These are phyloP conservation scores for Ferrisia virgata DNA, from an alignment of 2,888 invertebrate genomes.

Conservation along the genomic window DNA sequence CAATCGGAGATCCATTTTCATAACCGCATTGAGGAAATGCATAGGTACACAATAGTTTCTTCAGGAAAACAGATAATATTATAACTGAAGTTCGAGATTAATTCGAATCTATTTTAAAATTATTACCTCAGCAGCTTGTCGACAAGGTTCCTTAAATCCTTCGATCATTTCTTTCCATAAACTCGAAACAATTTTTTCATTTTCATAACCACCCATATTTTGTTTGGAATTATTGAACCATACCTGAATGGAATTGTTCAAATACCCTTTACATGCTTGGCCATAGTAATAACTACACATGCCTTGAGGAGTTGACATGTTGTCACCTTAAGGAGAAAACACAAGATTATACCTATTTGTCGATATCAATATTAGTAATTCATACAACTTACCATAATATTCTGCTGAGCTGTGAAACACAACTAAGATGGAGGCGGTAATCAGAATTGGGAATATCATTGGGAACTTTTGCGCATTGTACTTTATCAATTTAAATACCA, in stretches of 20 bases:
- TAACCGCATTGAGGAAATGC: constrained; percentile 84
- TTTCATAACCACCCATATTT: constrained; percentile 67
- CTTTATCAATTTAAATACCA: not conserved
- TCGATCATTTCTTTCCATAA: constrained; percentile 84
- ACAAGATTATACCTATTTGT: not conserved
- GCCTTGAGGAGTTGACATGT: constrained; percentile 54
- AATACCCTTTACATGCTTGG: constrained; percentile 70
- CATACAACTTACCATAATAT: constrained; percentile 2
- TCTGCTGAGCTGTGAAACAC: constrained; percentile 14
- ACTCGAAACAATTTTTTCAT: constrained; percentile 78
- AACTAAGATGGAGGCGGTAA: not conserved
- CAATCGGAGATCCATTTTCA: constrained; percentile 63
- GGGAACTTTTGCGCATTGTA: not conserved
- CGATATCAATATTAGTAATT: not conserved
- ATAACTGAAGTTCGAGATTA: not conserved
- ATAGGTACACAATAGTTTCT: constrained; percentile 84
- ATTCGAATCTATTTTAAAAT: not conserved
- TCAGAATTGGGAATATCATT: constrained; percentile 8
- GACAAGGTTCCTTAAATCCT: constrained; percentile 76
- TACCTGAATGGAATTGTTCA: constrained; percentile 63
- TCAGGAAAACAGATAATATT: constrained; percentile 49
- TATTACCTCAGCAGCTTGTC: constrained; percentile 74
- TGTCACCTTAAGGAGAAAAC: constrained; percentile 1
- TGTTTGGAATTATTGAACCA: constrained; percentile 71
- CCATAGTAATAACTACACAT: constrained; percentile 87